Evolutionary conservation across 2,113 vertebrate genomes (phyloP).

Genomic region (Polypterus bichir): DNA sequence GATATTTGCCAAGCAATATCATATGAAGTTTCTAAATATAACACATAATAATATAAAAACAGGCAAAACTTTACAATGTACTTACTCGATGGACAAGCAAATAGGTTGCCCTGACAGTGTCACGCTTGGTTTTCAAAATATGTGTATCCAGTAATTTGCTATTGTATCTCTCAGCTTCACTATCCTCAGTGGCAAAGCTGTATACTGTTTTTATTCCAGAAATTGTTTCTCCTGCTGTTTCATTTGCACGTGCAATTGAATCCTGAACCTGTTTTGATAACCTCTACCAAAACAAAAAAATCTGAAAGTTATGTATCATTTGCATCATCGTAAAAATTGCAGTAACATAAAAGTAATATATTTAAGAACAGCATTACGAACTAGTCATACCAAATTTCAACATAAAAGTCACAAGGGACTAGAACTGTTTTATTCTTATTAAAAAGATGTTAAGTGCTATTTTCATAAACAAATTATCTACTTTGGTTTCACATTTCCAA

Average conservation of each 20-base stretch:
- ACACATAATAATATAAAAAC: neutral
- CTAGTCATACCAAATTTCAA: too few relatives aligned
- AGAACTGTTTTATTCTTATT: too few relatives aligned
- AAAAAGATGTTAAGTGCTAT: too few relatives aligned
- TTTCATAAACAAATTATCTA: too few relatives aligned
- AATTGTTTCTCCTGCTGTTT: conserved; percentile 51
- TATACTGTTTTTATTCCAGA: conserved; percentile 50
- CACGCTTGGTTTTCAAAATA: conserved; percentile 32
- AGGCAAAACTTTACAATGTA: neutral
- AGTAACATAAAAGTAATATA: too few relatives aligned
- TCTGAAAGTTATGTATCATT: too few relatives aligned
- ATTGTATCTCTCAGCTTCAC: conserved; percentile 46
- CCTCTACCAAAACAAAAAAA: conserved; percentile 25
- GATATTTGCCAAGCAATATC: neutral
- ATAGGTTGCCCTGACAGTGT: conserved; percentile 30
- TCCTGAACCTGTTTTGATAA: conserved; percentile 53
- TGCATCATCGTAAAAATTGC: too few relatives aligned
- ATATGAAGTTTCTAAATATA: neutral
- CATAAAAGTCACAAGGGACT: too few relatives aligned
- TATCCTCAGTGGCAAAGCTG: conserved; percentile 53
- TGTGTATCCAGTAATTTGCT: conserved; percentile 35
- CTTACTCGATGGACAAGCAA: conserved; percentile 6
- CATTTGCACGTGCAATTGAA: conserved; percentile 41
- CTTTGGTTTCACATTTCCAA: too few relatives aligned
- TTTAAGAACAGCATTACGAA: too few relatives aligned